Evolutionary conservation across 2,888 invertebrate genomes (phyloP), one percentile per base, ranked within the genome.

Genomic region (Tinea semifulvella): DNA sequence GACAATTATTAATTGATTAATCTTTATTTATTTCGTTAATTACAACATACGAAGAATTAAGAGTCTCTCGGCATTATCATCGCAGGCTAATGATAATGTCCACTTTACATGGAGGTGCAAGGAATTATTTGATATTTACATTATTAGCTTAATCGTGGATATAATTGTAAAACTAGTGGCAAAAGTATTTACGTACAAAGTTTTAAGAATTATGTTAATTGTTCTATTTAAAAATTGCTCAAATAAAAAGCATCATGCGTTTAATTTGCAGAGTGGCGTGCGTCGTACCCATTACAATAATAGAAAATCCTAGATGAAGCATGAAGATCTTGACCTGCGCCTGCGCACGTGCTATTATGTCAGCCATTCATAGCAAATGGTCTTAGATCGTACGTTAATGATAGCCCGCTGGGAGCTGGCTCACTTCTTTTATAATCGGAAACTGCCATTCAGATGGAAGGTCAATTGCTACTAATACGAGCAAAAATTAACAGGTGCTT

Each of bases 401-500:
- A 59, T 57, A 57, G 60, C 53, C 53, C 52, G 47, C 49, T 40
- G 22, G 18, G 20, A 40, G 40, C 14, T 40, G 22, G 40, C 22
- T 22, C 22, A 40, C n/a, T 40, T 40, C 40, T 40, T 40, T 40
- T 40, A 40, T 40, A 36, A 40, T 40, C 40, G 40, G 40, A 40
- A 40, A 40, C 22, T 22, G 67, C 65, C 63, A 64, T 63, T 58
- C 56, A 53, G 52, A 52, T 53, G 54, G 64, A 65, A 71, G 71
- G 68, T 67, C 68, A 65, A 63, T 63, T 58, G 60, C 57, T 48
- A 48, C 50, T 61, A 65, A 66, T 64, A 28, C 42, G 11, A 56
- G 55, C 56, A 52, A 63, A 63, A 61, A 70, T 73, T 68, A 68
- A 57, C 65, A 61, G 63, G 61, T 63, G 60, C 35, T 22, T 22